phyloP scores from a whole-genome alignment of 2,113 vertebrate species.

The Mobula birostris region DNA sequence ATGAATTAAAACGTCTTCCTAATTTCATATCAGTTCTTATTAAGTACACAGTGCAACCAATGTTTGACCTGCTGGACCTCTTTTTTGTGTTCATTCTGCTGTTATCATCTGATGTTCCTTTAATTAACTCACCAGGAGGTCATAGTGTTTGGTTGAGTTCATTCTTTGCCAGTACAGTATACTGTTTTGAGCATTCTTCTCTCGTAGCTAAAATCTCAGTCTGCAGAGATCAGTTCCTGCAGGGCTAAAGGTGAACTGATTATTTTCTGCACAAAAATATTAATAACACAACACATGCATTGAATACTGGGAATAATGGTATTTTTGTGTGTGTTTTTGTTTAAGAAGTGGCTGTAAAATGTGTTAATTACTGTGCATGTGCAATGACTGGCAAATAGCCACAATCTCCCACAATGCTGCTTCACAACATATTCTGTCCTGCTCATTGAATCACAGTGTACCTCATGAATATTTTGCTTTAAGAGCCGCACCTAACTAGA shows the following conservation, averaged over 20 bases:
- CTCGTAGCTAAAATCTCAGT: not conserved
- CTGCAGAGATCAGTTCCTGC: slow-evolving; percentile 17
- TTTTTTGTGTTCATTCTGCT: slow-evolving; percentile 9
- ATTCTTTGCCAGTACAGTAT: slow-evolving; percentile 17
- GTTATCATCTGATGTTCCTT: slow-evolving; percentile 20
- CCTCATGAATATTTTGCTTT: not conserved
- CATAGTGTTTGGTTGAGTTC: slow-evolving; percentile 27
- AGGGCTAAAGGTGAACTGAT: slow-evolving; percentile 21
- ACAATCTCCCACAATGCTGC: not conserved
- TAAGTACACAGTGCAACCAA: not conserved
- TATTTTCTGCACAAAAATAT: not conserved
- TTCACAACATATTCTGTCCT: not conserved
- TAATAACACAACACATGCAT: slow-evolving; percentile 22
- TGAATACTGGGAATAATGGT: slow-evolving; percentile 27
- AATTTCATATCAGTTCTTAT: not conserved
- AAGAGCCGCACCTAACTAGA: not conserved
- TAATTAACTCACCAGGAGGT: slow-evolving; percentile 25
- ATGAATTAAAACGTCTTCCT: not conserved
- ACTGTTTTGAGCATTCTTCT: slow-evolving; percentile 8
- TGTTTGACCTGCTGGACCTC: slow-evolving; percentile 17
- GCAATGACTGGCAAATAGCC: not conserved
- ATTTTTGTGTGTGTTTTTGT: not conserved
- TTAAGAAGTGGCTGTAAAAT: slow-evolving; percentile 9
- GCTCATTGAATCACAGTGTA: not conserved
- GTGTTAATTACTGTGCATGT: slow-evolving; percentile 24